Evolutionary conservation across 2,797 vertebrate genomes (phyloP), one percentile per base, ranked within the genome.

Genomic region (Fistularia tabacaria): DNA sequence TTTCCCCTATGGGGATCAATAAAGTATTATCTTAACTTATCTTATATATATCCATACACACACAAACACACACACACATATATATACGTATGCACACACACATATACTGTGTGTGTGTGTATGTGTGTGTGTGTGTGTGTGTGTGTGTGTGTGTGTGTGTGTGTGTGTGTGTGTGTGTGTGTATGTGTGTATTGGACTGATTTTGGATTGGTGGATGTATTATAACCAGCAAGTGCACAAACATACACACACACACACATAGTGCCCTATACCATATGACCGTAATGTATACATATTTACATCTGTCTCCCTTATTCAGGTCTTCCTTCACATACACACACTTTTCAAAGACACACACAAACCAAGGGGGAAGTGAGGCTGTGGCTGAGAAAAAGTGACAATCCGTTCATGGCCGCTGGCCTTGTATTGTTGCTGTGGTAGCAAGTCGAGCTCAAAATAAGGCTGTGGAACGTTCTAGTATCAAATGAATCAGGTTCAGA

Each of bases 311-410:
- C 47, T 59, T 54, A 11, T 38, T 42, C 47, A 64, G 36, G 10
- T 25, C 13, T 4, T 7, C 36, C 7, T 48, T n/a, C 46, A 53
- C 48, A 51, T 12, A 63, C 40, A 38, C 38, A 54, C 47, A 57
- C 59, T 53, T 38, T 37, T 45, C 53, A 45, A 59, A 66, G 59
- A 38, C 59, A 71, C 64, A 79, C 62, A 62, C 46, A 69, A 54
- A 74, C 38, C 13, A 46, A 50, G 61, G n/a, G 51, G 52, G 8
- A 62, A 53, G 50, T 54, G 12, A 49, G 64, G 62, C 66, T 63
- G 57, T 46, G 59, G 58, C 58, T 83, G 80, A 87, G 76, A 62
- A 69, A 66, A 85, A 73, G 79, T 81, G 84, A 88, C 85, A 88
- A 79, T 67, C 42, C 46, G 68, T 82, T 84, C 77, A 79, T 80